A percentile compares a stretch with the other conserved stretches of the same genome.
Conservation (phyloP, 2,888 invertebrate genomes). For the Lithosia quadra region DNA sequence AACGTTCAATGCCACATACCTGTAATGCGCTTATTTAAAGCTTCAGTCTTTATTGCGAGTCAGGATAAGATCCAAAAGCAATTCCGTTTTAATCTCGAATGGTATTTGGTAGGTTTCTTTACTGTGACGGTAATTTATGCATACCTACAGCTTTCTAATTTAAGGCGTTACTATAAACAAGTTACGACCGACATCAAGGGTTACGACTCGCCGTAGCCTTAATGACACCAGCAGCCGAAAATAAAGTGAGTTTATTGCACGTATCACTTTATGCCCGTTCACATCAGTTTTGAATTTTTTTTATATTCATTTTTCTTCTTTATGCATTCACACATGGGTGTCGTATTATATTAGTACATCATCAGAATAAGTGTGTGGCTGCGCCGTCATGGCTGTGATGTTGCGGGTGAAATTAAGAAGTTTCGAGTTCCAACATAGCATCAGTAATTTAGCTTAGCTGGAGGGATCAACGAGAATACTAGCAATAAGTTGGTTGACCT, state of each 20-base stretch:
- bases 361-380: not conserved
- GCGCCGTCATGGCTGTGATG: no score
- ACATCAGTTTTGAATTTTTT: conserved; percentile 63
- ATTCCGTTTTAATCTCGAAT: conserved; percentile 61
- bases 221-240: conserved; percentile 79
- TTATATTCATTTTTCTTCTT: conserved; percentile 38
- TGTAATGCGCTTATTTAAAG: conserved; percentile 35
- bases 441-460: no score
- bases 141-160: conserved; percentile 75
- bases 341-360: not conserved
- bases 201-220: conserved; percentile 76
- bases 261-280: conserved; percentile 66
- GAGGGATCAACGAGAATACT: no score
- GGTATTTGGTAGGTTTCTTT: conserved; percentile 59
- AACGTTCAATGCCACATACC: conserved; percentile 38
- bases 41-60: conserved; percentile 45
- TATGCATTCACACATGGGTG: not conserved
- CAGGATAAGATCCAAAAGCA: conserved; percentile 51
- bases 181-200: conserved; percentile 82
- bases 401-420: no score
- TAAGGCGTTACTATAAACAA: conserved; percentile 80
- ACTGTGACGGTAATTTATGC: conserved; percentile 63
- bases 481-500: no score
- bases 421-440: no score
- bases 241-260: conserved; percentile 77